Base-by-base conservation (phyloP, 2,888 invertebrate species). In the Calliphora vomitoria region DNA sequence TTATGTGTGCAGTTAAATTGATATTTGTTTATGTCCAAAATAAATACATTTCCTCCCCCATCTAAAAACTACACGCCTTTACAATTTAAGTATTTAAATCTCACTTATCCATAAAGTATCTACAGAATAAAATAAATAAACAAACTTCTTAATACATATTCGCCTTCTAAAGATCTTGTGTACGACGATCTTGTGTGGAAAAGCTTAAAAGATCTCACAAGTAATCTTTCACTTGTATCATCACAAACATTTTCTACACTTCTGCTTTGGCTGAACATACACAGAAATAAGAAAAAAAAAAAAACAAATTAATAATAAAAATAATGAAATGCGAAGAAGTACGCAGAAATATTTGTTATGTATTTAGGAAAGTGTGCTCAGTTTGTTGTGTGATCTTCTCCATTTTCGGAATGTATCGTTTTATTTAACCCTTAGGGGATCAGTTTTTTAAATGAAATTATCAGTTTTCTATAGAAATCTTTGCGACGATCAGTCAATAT, bases 111-210 rank as follows among this genome's bases (percentile, higher is more conserved):
- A 11, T 13, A 50, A n/a, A 62, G 50, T 72, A 71, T 64, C 60
- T 58, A 11, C 31, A 41, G 6, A 38, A 38, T 71, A 62, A 81
- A 76, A 41, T 60, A 81, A 81, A 81, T 58, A 78, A 78, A 86
- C 53, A 62, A 44, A 60, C 38, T 50, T 15, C 35, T 74, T 50
- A 25, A 25, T 25, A 25, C 53, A 13, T 38, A 47, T 18, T 38
- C 31, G 25, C 25, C 50, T 35, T 58, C 38, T 10, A n/a, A 64
- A 38, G 38, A 64, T 38, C 20, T 55, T 55, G 41, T 72, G 25
- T 25, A 25, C 25, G 25, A 64, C n/a, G 64, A n/a, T 79, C 4
- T 6, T 58, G 58, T 44, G 31, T 72, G 55, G 55, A 38, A 53
- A 76, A 66, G 64, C 62, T 69, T n/a, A 68, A 66, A 66, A 71